Evolutionary conservation across 2,888 invertebrate genomes (phyloP).

Genomic region (Entomobrya proxima): DNA sequence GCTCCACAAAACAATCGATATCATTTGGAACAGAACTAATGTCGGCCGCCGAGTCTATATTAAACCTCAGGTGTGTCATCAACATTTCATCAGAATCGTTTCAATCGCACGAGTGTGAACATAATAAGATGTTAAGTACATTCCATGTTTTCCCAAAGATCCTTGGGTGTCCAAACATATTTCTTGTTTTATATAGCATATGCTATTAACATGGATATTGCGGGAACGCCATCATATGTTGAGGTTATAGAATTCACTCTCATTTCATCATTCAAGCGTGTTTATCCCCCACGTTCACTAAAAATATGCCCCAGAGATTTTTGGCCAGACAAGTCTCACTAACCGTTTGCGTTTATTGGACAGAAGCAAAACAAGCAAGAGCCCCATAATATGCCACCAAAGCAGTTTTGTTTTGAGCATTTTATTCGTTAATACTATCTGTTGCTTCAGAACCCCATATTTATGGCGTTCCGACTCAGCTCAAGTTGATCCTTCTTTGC

Average conservation of each 20-base stretch:
- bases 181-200: not conserved
- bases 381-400: not conserved
- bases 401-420: slow-evolving; percentile 7
- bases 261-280: slow-evolving; percentile 22
- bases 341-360: not conserved
- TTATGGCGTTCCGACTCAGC: too few species aligned
- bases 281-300: slow-evolving; percentile 9
- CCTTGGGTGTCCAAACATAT: not conserved
- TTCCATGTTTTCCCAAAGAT: not conserved
- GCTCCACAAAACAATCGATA: too few species aligned
- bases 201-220: not conserved
- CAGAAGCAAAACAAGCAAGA: not conserved
- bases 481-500: too few species aligned
- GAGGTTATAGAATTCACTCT: too few species aligned
- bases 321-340: not conserved
- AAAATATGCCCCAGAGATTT: slow-evolving; percentile 26
- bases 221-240: too few species aligned
- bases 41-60: not conserved
- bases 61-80: slow-evolving; percentile 15
- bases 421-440: not conserved
- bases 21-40: slow-evolving; percentile 19
- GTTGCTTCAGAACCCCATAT: not conserved
- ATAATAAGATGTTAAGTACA: not conserved
- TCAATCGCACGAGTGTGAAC: not conserved
- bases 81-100: not conserved